phyloP scores from a whole-genome alignment of 2,113 vertebrate species.

The Plestiodon gilberti region DNA sequence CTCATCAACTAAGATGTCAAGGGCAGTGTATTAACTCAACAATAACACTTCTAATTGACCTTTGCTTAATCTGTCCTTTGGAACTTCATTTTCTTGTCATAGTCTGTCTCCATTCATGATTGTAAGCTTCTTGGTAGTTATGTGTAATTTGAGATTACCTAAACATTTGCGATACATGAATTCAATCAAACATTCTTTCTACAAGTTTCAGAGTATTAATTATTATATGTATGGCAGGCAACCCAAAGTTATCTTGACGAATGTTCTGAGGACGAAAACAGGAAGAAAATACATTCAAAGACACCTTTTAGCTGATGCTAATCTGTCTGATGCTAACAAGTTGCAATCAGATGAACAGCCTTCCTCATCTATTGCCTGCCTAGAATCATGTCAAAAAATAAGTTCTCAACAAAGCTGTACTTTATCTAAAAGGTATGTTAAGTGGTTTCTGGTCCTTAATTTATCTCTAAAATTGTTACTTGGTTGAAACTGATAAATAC shows the following conservation, averaged over 20 bases:
- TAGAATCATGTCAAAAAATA: constrained; percentile 76
- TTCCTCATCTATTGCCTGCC: constrained; percentile 76
- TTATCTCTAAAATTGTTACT: constrained; percentile 54
- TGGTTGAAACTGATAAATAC: constrained; percentile 30
- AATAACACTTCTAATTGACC: not conserved
- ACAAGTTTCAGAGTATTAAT: constrained; percentile 62
- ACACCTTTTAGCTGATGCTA: constrained; percentile 74
- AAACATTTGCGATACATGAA: not conserved
- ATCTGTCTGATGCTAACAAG: constrained; percentile 77
- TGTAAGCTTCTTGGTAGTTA: constrained; percentile 6
- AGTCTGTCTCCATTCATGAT: not conserved
- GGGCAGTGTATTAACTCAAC: not conserved
- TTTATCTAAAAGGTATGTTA: constrained; percentile 81
- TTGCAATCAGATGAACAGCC: constrained; percentile 71
- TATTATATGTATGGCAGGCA: constrained; percentile 76
- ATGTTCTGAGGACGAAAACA: constrained; percentile 76
- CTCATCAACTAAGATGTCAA: not conserved
- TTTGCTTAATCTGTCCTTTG: not conserved
- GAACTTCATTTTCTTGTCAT: not conserved
- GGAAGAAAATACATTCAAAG: constrained; percentile 76
- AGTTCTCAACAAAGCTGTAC: constrained; percentile 74
- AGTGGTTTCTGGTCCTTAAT: constrained; percentile 60
- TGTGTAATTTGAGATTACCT: constrained; percentile 3
- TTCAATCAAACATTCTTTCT: constrained; percentile 55
- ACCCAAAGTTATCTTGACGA: constrained; percentile 78